A percentile compares a stretch with the other conserved stretches of the same genome.
Evolutionary conservation across 2,113 vertebrate genomes (phyloP).

Genomic region (Zootoca vivipara): DNA sequence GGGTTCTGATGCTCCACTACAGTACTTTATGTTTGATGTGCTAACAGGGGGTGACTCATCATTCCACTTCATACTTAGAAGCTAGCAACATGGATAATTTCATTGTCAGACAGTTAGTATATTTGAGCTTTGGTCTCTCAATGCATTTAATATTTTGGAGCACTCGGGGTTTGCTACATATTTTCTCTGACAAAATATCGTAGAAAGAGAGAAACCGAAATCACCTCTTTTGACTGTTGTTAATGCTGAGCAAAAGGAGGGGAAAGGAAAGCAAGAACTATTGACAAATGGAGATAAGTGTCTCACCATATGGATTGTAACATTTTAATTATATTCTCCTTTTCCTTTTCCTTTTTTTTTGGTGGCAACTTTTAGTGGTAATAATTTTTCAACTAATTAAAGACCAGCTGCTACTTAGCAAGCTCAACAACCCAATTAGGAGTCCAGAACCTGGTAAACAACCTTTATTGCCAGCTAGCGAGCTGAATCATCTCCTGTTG

Average conservation of each 20-base stretch:
- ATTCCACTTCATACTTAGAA: conserved; percentile 15
- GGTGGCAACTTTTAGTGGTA: conserved; percentile 78
- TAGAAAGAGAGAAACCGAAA: conserved; percentile 39
- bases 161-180: conserved; percentile 13
- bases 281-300: conserved; percentile 67
- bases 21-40: conserved; percentile 28
- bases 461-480: conserved; percentile 77
- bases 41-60: conserved; percentile 46
- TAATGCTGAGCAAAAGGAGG: conserved; percentile 53
- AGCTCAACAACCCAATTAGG: conserved; percentile 78
- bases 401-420: conserved; percentile 82
- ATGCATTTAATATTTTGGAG: conserved; percentile 41
- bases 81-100: conserved; percentile 39
- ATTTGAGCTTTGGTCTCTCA: conserved; percentile 17
- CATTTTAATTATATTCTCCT: conserved; percentile 79
- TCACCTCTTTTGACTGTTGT: conserved; percentile 60
- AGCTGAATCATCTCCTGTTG: conserved; percentile 79
- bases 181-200: conserved; percentile 44
- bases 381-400: conserved; percentile 87
- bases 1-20: conserved; percentile 44
- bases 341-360: conserved; percentile 64
- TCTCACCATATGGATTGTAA: conserved; percentile 78
- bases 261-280: conserved; percentile 62
- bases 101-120: conserved; percentile 55
- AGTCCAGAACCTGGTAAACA: conserved; percentile 78